Evolutionary conservation across 2,888 invertebrate species (phyloP).

Genomic region (Mechanitis mazaeus): DNA sequence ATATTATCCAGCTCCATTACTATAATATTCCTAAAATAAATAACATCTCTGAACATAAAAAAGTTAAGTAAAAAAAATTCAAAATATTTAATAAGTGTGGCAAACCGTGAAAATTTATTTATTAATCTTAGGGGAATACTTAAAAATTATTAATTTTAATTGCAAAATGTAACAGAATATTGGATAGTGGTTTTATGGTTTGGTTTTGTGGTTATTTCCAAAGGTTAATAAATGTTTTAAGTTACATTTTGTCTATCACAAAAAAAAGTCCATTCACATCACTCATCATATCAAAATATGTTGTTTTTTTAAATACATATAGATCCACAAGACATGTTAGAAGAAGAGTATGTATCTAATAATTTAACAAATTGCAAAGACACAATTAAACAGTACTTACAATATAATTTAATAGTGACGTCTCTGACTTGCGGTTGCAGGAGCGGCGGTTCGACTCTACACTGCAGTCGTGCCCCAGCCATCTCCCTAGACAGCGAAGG

Average conservation of each 20-base stretch:
- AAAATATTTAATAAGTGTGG: too few species aligned
- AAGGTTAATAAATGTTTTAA: not conserved
- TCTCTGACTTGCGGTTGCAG: constrained; percentile 82
- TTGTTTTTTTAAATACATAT: too few species aligned
- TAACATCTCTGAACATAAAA: too few species aligned
- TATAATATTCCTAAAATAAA: too few species aligned
- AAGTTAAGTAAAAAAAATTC: too few species aligned
- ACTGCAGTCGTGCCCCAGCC: constrained; percentile 85
- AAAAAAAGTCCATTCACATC: too few species aligned
- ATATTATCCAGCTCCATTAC: too few species aligned
- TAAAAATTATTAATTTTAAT: constrained; percentile 1
- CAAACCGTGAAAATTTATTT: not conserved
- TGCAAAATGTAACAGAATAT: constrained; percentile 3
- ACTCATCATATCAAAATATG: too few species aligned
- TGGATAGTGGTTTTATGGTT: not conserved
- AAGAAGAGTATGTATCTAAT: too few species aligned
- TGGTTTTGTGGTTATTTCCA: not conserved
- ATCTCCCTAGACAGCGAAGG: constrained; percentile 83
- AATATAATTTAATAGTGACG: constrained; percentile 84
- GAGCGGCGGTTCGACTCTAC: constrained; percentile 85
- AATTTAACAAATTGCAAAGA: not conserved
- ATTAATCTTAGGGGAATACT: constrained; percentile 1
- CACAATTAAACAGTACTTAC: constrained; percentile 59
- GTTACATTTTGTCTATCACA: not conserved
- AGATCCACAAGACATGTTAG: too few species aligned